Base-by-base conservation (phyloP, 2,888 invertebrate genomes). In the Alloscopus bannaensis region DNA sequence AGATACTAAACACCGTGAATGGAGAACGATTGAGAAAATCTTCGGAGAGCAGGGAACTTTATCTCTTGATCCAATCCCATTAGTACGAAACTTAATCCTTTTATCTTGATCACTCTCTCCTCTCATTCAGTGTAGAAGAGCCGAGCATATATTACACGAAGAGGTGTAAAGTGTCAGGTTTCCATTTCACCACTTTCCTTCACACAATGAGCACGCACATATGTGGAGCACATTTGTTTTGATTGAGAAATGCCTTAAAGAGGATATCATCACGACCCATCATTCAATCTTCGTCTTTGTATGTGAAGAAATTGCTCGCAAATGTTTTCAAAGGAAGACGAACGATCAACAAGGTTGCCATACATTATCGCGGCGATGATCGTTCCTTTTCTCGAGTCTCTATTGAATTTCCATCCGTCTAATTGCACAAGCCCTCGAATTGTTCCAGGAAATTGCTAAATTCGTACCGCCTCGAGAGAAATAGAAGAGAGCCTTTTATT, bases 61-160 rank as follows among this genome's bases (percentile, higher is more conserved):
- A 36, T 20, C 52, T 78, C 40, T 42, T 66, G 59, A n/a, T n/a
- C n/a, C n/a, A n/a, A n/a, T n/a, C n/a, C n/a, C n/a, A n/a, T n/a
- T n/a, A n/a, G n/a, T n/a, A n/a, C n/a, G 79, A 60, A 79, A 79
- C 60, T 66, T 72, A 72, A 79, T 79, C 79, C 79, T 79, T 79
- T 79, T 79, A 79, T 79, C 79, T 66, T 66, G 75, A 75, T 59
- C 11, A 20, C 20, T 8, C 3, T 22, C 29, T 68, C 20, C 26
- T 55, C 40, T 22, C 18, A 57, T 55, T 57, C 45, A 36, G 28
- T 40, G 42, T 50, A 20, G 59, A 47, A 66, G 59, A 66, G 57
- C 42, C 45, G 36, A 47, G 52, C 45, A n/a, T n/a, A n/a, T n/a
- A n/a, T n/a, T n/a, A n/a, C n/a, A n/a, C n/a, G n/a, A n/a, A n/a